A percentile compares a stretch with the other conserved stretches of the same genome.
Evolutionary conservation across 2,113 vertebrate species (phyloP).

Genomic region (Serinus canaria): DNA sequence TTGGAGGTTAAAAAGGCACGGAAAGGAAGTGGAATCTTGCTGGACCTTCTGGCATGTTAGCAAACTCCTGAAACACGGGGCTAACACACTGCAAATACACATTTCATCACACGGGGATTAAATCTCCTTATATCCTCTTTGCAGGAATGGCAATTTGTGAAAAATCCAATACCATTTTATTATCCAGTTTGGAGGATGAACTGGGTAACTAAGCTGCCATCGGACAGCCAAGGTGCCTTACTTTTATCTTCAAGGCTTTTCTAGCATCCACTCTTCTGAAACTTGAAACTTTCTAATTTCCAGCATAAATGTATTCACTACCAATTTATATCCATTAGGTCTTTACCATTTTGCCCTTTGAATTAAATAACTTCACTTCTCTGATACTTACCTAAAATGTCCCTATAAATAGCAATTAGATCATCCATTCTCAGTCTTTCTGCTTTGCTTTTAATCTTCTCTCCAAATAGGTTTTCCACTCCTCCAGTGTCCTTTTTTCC

Average conservation of each 20-base stretch:
- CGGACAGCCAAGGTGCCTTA: neutral
- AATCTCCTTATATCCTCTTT: neutral
- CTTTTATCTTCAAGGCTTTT: neutral
- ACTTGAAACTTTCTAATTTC: neutral
- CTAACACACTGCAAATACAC: neutral
- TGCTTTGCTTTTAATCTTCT: neutral
- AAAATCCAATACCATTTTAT: neutral
- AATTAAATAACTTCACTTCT: neutral
- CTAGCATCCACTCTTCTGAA: neutral
- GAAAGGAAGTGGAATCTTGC: neutral
- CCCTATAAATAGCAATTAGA: slow-evolving; percentile 1
- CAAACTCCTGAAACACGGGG: neutral
- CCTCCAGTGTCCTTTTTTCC: neutral
- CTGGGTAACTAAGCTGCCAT: neutral
- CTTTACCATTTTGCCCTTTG: neutral
- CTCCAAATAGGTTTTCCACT: slow-evolving; percentile 1
- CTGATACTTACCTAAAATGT: neutral
- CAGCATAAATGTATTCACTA: neutral
- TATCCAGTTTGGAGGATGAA: neutral
- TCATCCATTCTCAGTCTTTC: neutral
- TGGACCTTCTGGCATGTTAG: neutral
- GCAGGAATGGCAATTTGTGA: neutral
- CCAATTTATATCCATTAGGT: neutral
- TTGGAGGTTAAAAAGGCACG: neutral
- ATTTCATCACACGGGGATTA: neutral